Evolutionary conservation across 2,888 invertebrate genomes (phyloP).

Genomic region (Xestoiulus laeticollis): DNA sequence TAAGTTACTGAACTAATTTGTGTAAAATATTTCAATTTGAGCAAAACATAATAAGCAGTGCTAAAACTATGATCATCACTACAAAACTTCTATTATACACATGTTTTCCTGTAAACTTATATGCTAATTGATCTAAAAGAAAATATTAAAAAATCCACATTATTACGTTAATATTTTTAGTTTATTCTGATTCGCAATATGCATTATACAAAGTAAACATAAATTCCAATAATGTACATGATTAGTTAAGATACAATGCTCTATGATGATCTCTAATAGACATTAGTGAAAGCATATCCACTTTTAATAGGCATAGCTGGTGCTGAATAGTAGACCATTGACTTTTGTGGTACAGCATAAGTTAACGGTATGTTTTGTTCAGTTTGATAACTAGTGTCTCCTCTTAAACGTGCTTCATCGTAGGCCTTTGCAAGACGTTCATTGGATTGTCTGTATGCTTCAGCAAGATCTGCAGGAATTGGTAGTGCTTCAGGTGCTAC

Average conservation of each 20-base stretch:
- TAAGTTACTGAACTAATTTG: too few relatives aligned
- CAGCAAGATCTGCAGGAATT: slow-evolving; percentile 68
- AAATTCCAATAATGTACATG: not conserved
- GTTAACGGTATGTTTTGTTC: not conserved
- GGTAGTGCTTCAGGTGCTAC: slow-evolving; percentile 49
- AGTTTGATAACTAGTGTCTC: too few relatives aligned
- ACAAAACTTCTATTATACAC: too few relatives aligned
- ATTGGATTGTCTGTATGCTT: slow-evolving; percentile 74
- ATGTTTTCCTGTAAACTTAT: too few relatives aligned
- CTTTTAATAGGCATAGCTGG: not conserved
- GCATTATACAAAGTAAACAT: not conserved
- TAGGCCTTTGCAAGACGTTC: slow-evolving; percentile 50
- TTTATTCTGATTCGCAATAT: not conserved
- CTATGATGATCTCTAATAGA: not conserved
- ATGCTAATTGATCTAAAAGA: not conserved
- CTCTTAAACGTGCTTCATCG: slow-evolving; percentile 47
- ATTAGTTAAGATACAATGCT: not conserved
- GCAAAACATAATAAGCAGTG: too few relatives aligned
- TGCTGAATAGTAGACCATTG: not conserved
- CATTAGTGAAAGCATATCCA: not conserved
- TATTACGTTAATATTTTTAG: not conserved
- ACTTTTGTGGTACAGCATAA: not conserved
- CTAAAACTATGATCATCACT: too few relatives aligned
- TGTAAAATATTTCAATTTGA: too few relatives aligned
- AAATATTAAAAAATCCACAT: not conserved